A percentile compares a stretch with the other conserved stretches of the same genome.
Conservation (phyloP, 2,113 vertebrate species). For the Condylura cristata region DNA sequence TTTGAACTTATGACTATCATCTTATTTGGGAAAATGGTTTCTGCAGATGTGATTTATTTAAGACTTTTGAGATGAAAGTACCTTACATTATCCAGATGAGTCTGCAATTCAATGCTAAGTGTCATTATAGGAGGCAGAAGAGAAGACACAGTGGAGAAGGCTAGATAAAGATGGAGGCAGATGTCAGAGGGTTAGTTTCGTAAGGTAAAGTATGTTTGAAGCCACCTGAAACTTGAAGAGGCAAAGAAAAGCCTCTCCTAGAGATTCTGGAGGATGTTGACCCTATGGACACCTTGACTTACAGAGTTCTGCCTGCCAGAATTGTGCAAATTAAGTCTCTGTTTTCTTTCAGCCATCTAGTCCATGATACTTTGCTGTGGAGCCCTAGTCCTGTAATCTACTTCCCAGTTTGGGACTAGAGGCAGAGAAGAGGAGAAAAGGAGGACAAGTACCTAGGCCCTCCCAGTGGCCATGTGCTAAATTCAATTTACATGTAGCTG, state of each 20-base stretch:
- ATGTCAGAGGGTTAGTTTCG: fast-evolving
- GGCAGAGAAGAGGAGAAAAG: background rate
- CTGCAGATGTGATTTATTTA: background rate
- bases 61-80: background rate
- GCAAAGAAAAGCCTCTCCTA: background rate
- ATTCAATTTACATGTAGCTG: background rate
- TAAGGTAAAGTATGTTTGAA: background rate
- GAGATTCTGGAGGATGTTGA: background rate
- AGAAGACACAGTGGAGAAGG: background rate
- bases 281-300: background rate
- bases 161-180: background rate
- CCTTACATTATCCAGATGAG: background rate
- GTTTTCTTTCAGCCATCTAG: background rate
- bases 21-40: background rate
- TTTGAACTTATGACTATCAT: background rate
- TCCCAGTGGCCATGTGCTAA: background rate
- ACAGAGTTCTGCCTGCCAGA: background rate
- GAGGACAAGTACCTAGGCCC: too few relatives aligned
- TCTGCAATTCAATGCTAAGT: background rate
- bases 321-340: background rate
- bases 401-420: background rate
- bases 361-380: background rate
- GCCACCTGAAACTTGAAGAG: fast-evolving
- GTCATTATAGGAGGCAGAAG: background rate
- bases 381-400: background rate